A percentile compares a stretch with the other conserved stretches of the same genome.
Conservation (phyloP, 2,113 vertebrate species). For the Sitta europaea region DNA sequence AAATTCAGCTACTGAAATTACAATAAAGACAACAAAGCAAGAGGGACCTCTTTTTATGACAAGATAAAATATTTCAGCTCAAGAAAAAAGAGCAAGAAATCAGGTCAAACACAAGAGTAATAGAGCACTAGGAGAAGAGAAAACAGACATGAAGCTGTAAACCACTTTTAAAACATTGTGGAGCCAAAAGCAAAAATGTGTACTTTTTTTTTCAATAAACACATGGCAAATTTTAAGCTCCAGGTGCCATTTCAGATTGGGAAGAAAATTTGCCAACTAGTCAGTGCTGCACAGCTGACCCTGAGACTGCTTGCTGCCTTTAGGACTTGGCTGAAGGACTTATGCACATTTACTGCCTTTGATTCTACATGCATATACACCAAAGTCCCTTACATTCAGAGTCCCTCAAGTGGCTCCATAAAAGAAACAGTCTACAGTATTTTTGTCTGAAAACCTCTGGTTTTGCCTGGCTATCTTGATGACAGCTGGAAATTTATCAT, state of each 20-base stretch:
- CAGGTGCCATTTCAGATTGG: not conserved
- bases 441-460: not conserved
- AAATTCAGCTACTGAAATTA: not conserved
- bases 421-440: not conserved
- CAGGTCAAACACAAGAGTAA: not conserved
- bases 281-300: not conserved
- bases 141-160: not conserved
- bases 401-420: not conserved
- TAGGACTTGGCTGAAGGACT: not conserved
- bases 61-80: not conserved
- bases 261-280: not conserved
- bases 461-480: not conserved
- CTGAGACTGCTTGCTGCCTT: not conserved
- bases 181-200: not conserved
- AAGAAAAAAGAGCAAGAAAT: not conserved
- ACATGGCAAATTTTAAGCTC: too few relatives aligned
- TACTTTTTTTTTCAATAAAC: not conserved
- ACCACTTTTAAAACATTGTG: not conserved
- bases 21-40: not conserved
- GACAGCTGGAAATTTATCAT: not conserved
- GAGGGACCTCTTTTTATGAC: not conserved
- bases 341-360: not conserved
- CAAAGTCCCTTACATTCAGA: not conserved
- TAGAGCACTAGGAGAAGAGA: not conserved
- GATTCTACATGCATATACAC: accelerated